Evolutionary conservation across 2,888 invertebrate species (phyloP).

Genomic region (Platycnemis pennipes): DNA sequence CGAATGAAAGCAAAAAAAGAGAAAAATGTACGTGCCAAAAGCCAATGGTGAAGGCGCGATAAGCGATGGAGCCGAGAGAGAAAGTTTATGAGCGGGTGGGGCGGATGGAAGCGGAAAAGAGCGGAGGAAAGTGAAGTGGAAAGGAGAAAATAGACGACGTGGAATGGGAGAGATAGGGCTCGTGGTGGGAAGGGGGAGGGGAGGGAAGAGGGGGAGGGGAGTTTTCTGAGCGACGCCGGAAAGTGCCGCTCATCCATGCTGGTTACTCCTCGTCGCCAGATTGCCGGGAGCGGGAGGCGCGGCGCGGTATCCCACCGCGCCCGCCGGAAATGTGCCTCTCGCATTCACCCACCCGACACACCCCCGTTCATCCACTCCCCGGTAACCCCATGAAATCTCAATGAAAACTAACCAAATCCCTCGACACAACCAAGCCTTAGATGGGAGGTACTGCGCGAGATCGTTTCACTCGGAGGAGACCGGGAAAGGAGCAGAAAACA

Average conservation of each 20-base stretch:
- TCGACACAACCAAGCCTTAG: not conserved
- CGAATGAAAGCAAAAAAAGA: too few relatives aligned
- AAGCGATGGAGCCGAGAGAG: not conserved
- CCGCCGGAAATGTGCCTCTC: not conserved
- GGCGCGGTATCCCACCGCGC: not conserved
- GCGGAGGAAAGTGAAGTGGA: conserved; percentile 15
- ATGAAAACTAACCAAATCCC: not conserved
- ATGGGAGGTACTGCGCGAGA: not conserved
- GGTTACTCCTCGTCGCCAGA: not conserved
- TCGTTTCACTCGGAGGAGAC: not conserved
- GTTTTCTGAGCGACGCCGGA: not conserved
- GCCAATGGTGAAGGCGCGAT: not conserved
- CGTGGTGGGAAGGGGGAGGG: too few relatives aligned
- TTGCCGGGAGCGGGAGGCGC: not conserved
- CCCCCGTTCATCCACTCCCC: not conserved
- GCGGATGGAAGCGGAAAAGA: not conserved
- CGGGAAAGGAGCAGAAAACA: too few relatives aligned
- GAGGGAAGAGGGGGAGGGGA: too few relatives aligned
- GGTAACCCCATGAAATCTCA: not conserved
- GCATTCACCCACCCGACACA: not conserved
- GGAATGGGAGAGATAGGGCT: conserved; percentile 14
- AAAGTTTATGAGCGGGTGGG: not conserved
- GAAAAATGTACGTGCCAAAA: too few relatives aligned
- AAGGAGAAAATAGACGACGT: conserved; percentile 6
- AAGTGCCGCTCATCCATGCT: not conserved